A percentile compares a stretch with the other conserved stretches of the same genome.
Conservation (phyloP, 2,113 vertebrate species). For the Typhlomys cinereus region DNA sequence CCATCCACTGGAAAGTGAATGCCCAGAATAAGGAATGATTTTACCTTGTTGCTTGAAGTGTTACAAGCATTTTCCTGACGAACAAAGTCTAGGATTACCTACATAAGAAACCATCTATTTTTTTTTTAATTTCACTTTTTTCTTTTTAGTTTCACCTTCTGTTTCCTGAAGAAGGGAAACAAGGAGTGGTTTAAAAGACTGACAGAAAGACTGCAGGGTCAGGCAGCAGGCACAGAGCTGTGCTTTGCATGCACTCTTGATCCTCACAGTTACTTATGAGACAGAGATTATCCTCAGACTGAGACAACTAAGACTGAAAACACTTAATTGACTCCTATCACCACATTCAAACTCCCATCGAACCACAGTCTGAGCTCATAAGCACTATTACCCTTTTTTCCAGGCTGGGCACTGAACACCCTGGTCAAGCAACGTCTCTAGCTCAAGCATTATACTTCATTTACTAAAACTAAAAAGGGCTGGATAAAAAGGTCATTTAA, state of each 20-base stretch:
- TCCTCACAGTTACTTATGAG: neutral
- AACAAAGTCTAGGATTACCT: slow-evolving; percentile 34
- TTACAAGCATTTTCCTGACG: slow-evolving; percentile 1
- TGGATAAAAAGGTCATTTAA: neutral
- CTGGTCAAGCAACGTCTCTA: neutral
- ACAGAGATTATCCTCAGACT: neutral
- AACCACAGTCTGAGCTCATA: neutral
- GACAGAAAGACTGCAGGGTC: neutral
- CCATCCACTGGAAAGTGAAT: neutral
- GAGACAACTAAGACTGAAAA: neutral
- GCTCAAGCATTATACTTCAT: neutral
- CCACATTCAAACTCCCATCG: neutral
- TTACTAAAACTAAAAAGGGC: neutral
- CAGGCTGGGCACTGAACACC: neutral
- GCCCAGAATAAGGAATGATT: neutral
- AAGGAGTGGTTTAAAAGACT: neutral
- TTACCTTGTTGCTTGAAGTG: neutral
- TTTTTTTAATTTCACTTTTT: neutral
- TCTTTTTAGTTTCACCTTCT: slow-evolving; percentile 14
- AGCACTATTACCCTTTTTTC: neutral
- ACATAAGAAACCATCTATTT: neutral
- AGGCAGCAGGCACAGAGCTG: neutral
- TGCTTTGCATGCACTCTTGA: neutral
- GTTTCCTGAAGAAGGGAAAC: neutral
- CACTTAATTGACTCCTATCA: neutral